These are phyloP conservation scores for Patella pellucida DNA, from an alignment of 2,888 invertebrate genomes.

Conservation along the genomic window DNA sequence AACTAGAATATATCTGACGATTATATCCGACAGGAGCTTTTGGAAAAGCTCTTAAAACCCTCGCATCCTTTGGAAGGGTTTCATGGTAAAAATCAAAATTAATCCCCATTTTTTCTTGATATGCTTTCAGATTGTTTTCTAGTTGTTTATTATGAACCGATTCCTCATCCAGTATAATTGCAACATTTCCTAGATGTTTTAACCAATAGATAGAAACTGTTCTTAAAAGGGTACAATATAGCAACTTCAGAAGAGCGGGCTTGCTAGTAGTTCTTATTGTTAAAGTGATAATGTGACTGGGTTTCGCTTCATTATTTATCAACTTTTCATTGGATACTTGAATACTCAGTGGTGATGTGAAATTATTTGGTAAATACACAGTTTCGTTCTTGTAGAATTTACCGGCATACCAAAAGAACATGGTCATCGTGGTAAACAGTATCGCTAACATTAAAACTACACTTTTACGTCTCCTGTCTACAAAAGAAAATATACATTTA, in stretches of 20 bases:
- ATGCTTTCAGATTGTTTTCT: neutral
- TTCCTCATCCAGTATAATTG: neutral
- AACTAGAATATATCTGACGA: neutral
- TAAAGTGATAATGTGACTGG: neutral
- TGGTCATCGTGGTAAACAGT: too few relatives aligned
- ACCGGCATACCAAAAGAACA: too few relatives aligned
- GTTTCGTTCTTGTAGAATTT: too few relatives aligned
- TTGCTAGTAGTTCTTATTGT: neutral
- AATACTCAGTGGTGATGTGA: too few relatives aligned
- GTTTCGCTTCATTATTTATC: too few relatives aligned
- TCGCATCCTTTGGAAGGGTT: neutral
- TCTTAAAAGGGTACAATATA: neutral
- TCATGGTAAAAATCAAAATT: neutral
- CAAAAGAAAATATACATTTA: too few relatives aligned
- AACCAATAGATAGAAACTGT: neutral
- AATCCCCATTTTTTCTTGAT: neutral
- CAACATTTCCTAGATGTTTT: neutral
- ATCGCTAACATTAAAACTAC: too few relatives aligned
- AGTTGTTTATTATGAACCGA: neutral
- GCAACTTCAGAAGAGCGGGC: neutral
- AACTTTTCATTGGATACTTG: too few relatives aligned
- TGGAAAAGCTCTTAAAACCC: neutral
- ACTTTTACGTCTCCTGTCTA: too few relatives aligned
- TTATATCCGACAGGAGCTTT: neutral
- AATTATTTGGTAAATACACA: too few relatives aligned